These are phyloP conservation scores for Halichoerus grypus DNA, from an alignment of 2,113 vertebrate species.

Conservation along the genomic window DNA sequence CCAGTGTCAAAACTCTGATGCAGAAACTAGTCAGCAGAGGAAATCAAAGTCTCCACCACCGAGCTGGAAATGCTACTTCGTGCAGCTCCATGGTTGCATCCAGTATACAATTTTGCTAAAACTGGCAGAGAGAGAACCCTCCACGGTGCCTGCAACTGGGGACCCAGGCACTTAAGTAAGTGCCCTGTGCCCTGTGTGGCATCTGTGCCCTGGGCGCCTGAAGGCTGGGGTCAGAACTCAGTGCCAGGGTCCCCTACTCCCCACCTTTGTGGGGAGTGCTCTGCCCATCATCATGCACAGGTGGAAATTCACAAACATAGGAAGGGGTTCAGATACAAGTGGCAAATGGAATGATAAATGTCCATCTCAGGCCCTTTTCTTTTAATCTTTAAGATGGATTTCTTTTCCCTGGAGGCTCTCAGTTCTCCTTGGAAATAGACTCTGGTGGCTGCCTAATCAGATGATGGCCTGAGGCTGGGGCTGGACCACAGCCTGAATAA, in stretches of 20 bases:
- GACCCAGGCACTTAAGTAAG: accelerated
- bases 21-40: neutral
- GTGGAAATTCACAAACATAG: neutral
- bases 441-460: neutral
- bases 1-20: neutral
- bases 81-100: neutral
- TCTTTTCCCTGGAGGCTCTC: neutral
- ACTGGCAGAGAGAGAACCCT: neutral
- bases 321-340: neutral
- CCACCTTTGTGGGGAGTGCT: neutral
- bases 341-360: neutral
- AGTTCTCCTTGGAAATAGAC: neutral
- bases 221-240: neutral
- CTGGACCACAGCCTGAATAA: neutral
- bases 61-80: neutral
- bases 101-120: neutral
- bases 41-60: neutral
- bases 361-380: neutral
- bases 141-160: too few species aligned
- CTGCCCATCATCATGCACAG: accelerated
- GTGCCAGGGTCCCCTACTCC: neutral
- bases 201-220: accelerated
- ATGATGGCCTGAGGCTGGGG: neutral
- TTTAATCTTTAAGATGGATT: neutral
- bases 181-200: accelerated